A percentile compares a stretch with the other conserved stretches of the same genome.
Evolutionary conservation across 2,113 vertebrate species (phyloP).

Genomic region (Peromyscus leucopus): DNA sequence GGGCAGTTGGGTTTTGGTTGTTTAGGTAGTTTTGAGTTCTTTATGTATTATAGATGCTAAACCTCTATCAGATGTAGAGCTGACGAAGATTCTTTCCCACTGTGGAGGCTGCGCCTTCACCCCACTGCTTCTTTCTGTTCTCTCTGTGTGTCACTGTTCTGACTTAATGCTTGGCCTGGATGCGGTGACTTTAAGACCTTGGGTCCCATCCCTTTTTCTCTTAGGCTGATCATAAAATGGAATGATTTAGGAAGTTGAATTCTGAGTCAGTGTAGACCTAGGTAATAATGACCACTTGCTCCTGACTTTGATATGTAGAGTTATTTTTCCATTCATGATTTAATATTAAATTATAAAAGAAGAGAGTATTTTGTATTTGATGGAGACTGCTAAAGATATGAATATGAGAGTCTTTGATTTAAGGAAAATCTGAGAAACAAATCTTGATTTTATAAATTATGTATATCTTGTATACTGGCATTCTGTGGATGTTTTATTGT

Average conservation of each 20-base stretch:
- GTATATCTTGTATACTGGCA: background rate
- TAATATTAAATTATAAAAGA: constrained; percentile 25
- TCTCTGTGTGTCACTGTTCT: background rate
- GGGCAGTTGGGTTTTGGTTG: background rate
- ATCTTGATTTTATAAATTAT: constrained; percentile 1
- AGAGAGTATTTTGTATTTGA: background rate
- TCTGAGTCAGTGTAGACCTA: background rate
- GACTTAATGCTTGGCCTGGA: background rate
- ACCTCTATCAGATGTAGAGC: too few relatives aligned
- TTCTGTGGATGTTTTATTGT: background rate
- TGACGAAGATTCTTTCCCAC: too few relatives aligned
- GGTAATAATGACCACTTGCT: background rate
- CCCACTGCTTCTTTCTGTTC: background rate
- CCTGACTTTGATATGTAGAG: background rate
- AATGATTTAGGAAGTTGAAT: background rate
- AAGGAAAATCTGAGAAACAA: constrained; percentile 1
- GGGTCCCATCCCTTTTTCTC: background rate
- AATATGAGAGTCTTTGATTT: constrained; percentile 17
- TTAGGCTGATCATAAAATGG: background rate
- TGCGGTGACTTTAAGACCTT: background rate
- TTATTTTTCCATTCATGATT: constrained; percentile 26
- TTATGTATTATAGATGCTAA: background rate
- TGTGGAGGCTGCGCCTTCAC: background rate
- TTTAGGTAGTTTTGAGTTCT: background rate
- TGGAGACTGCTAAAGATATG: background rate